Evolutionary conservation across 2,797 vertebrate species (phyloP), one percentile per base, ranked within the genome.

Genomic region (Xenopus petersii): DNA sequence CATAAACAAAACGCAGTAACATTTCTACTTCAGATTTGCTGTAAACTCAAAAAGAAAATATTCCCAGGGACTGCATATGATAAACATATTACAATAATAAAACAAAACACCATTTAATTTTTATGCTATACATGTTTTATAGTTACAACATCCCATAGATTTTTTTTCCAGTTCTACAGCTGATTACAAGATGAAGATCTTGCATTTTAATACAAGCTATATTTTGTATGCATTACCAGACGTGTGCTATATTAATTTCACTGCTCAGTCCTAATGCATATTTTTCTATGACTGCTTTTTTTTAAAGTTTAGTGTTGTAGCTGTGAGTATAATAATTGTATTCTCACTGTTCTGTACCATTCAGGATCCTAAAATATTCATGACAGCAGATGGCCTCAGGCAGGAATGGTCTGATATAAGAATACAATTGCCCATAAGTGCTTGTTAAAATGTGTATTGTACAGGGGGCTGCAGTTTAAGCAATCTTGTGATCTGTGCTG

Each of bases 321-420:
- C 12, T 46, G 10, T 59, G 66, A 69, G 51, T 67, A 56, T n/a
- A 47, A 69, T 24, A 69, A 55, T 75, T 63, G n/a, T n/a, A 33
- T 51, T 51, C 73, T 74, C 24, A 26, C 60, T 67, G 65, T 58
- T 0, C 72, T 75, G 17, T 61, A 62, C 46, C 77, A 5, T 48
- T 49, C 42, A 7, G 0, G 21, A 24, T 17, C 17, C 76, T 81
- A 65, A 71, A 62, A 58, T 58, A 58, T 42, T 70, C 73, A 30
- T 69, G 66, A 62, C 67, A 67, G 66, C 81, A 77, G 82, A 75
- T 17, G 58, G 60, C 26, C 55, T 46, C 24, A 47, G 64, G 67
- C 10, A 33, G 16, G 60, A 64, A 58, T 48, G 33, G 24, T 13
- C 15, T 13, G 9, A 60, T 58, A 69, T 58, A 55, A 33, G 12